phyloP scores from a whole-genome alignment of 2,113 vertebrate species.

The zebrafish (Danio rerio) region GRCz12tu NC_133193.1:16912501-16913000 shows the following conservation, averaged over 20 bases:
- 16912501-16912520: constrained; percentile 45
- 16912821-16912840: neutral
- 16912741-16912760: neutral
- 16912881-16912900: too few species aligned
- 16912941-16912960: too few species aligned
- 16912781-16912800: neutral
- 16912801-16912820: neutral
- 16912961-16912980: too few species aligned
- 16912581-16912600: neutral
- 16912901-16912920: too few species aligned
- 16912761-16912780: neutral
- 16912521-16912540: constrained; percentile 12
- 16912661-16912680: neutral
- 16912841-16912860: constrained; percentile 18
- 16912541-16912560: constrained; percentile 51
- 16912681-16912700: constrained; percentile 24
- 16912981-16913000: too few species aligned
- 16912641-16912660: neutral
- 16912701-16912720: neutral
- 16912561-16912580: constrained; percentile 11
- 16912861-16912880: too few species aligned
- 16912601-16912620: neutral
- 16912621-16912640: neutral
- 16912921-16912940: too few species aligned
- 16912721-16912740: neutral